These are phyloP conservation scores for Acromyrmex heyeri DNA, from an alignment of 1,140 invertebrate species.

Conservation along the genomic window DNA sequence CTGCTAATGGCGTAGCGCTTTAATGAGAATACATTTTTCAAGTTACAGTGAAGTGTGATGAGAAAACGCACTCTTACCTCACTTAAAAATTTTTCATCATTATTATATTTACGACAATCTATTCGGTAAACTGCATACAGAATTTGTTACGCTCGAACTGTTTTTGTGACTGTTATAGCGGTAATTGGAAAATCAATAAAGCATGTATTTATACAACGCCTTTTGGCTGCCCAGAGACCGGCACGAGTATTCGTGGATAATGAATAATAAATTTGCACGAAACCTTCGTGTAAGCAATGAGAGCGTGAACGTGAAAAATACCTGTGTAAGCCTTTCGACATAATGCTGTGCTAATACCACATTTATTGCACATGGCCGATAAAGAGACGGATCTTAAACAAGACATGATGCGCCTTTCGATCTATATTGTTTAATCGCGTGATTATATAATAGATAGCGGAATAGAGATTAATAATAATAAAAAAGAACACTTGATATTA, in stretches of 20 bases:
- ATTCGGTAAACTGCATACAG: background rate
- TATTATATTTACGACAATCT: background rate
- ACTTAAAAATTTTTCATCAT: background rate
- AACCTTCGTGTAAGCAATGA: constrained; percentile 84
- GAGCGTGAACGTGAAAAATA: constrained; percentile 84
- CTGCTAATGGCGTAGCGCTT: background rate
- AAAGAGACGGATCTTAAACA: constrained; percentile 22
- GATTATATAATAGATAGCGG: background rate
- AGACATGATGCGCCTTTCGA: background rate
- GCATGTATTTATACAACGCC: background rate
- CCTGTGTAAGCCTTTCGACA: constrained; percentile 69
- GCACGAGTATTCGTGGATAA: constrained; percentile 66
- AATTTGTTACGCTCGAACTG: background rate
- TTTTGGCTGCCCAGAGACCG: background rate
- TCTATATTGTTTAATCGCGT: background rate
- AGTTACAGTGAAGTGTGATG: background rate
- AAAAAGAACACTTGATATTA: too few species aligned
- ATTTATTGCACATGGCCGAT: constrained; percentile 25
- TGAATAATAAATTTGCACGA: constrained; percentile 77
- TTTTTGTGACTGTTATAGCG: background rate
- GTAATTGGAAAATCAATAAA: constrained; percentile 25
- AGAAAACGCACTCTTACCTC: background rate
- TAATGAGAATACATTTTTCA: background rate
- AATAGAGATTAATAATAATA: too few species aligned
- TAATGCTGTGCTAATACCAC: constrained; percentile 35